These are phyloP conservation scores for Jordanella pulchra DNA, from an alignment of 2,797 vertebrate genomes.

Conservation along the genomic window DNA sequence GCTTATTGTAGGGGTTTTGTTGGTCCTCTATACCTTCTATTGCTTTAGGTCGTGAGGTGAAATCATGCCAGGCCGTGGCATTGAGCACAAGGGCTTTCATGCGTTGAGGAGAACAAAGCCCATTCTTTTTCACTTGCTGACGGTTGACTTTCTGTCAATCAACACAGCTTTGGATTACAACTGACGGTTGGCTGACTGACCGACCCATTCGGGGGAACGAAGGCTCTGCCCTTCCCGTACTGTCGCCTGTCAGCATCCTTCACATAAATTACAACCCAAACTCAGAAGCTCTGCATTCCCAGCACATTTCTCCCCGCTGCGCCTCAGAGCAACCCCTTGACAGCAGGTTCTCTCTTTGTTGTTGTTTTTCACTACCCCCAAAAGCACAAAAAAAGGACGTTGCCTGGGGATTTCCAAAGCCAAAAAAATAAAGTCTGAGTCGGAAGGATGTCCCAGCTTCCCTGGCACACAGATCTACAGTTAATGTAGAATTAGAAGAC, in stretches of 20 bases:
- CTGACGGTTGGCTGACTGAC: conserved; percentile 49
- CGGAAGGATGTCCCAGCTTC: conserved; percentile 52
- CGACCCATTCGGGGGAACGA: conserved; percentile 51
- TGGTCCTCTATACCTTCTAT: background rate
- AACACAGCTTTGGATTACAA: conserved; percentile 51
- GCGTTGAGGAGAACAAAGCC: conserved; percentile 39
- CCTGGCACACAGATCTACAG: conserved; percentile 43
- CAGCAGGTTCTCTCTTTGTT: conserved; percentile 41
- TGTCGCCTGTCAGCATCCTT: conserved; percentile 70
- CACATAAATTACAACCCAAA: conserved; percentile 58
- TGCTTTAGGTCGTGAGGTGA: background rate
- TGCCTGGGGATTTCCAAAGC: conserved; percentile 44
- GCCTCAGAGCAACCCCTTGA: conserved; percentile 51
- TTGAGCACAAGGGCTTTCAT: conserved; percentile 17
- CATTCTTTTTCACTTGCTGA: conserved; percentile 46
- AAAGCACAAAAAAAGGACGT: conserved; percentile 53
- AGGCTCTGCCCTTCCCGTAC: conserved; percentile 56
- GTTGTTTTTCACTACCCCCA: conserved; percentile 24
- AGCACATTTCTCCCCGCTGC: conserved; percentile 45
- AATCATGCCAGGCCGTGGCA: background rate
- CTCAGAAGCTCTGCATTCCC: conserved; percentile 46
- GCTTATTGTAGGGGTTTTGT: background rate
- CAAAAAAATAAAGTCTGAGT: conserved; percentile 56
- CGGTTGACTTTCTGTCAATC: conserved; percentile 63
- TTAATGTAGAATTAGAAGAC: conserved; percentile 52